These are phyloP conservation scores for Acanthurus tractus DNA, from an alignment of 2,797 vertebrate species.

Conservation along the genomic window DNA sequence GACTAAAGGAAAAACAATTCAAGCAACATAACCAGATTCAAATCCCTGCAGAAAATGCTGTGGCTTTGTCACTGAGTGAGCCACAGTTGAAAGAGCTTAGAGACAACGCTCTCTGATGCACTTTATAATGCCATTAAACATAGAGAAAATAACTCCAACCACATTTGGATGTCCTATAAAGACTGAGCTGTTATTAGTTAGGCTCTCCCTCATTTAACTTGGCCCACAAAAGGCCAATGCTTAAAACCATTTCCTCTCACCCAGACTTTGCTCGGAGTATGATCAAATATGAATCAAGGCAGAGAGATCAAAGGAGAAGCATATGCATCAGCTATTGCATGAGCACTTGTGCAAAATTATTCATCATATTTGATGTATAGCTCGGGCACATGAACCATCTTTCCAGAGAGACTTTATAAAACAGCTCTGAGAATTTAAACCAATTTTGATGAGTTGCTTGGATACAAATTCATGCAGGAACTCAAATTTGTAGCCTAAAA, in stretches of 20 bases:
- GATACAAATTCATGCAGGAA: slow-evolving; percentile 20
- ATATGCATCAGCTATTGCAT: slow-evolving; percentile 39
- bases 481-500: slow-evolving; percentile 22
- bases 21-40: slow-evolving; percentile 26
- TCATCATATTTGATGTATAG: slow-evolving; percentile 34
- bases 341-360: slow-evolving; percentile 31
- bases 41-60: slow-evolving; percentile 8
- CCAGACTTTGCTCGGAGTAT: slow-evolving; percentile 36
- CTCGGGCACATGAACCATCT: slow-evolving; percentile 5
- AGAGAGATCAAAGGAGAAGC: slow-evolving; percentile 53
- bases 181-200: slow-evolving; percentile 32
- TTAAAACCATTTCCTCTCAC: slow-evolving; percentile 29
- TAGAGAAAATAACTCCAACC: slow-evolving; percentile 26
- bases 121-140: slow-evolving; percentile 37
- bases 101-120: slow-evolving; percentile 34
- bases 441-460: slow-evolving; percentile 16
- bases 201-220: slow-evolving; percentile 49
- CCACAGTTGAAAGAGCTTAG: slow-evolving; percentile 38
- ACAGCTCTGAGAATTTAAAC: slow-evolving; percentile 24
- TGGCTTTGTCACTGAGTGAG: slow-evolving; percentile 31
- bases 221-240: slow-evolving; percentile 25
- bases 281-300: slow-evolving; percentile 71
- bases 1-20: slow-evolving; percentile 17
- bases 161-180: slow-evolving; percentile 35
- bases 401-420: slow-evolving; percentile 21